Evolutionary conservation across 2,113 vertebrate species (phyloP), one percentile per base, ranked within the genome.

Genomic region (Ophthalmolycus amberensis): DNA sequence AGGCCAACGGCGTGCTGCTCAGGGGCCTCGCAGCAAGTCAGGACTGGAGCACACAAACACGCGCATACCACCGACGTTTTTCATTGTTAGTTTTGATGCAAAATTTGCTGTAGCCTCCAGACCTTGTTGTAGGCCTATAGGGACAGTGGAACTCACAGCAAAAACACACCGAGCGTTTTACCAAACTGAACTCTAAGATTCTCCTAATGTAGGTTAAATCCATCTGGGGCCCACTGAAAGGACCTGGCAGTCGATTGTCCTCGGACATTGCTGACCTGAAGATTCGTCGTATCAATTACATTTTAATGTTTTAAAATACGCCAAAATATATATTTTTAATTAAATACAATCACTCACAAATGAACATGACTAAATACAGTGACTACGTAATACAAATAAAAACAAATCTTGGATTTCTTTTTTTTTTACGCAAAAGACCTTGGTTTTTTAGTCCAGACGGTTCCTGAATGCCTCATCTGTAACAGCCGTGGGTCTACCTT

Each of bases 1-100:
- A 94, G 97, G 3, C 58, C 27, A 6, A 16, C 27, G 8, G 44
- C 73, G 3, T 3, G 58, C 11, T 14, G 34, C 60, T 6, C 25
- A 5, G 54, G 9, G 9, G 0, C 66, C 73, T 63, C 68, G 3
- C 27, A 22, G 9, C 42, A n/a, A 59, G 12, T 0, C 38, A 12
- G n/a, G 0, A n/a, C n/a, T n/a, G n/a, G n/a, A 3, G 25, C 9
- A 68, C 0, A 42, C 37, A 34, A 7, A 56, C 42, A 1, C 5
- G 1, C 0, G 60, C 15, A 20, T 38, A 3, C 3, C 2, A 40
- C 22, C 9, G 0, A 10, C 4, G 27, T 66, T 56, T 27, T 42
- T 50, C 10, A 3, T 44, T 20, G 1, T 22, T 18, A 1, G 22
- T 22, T 70, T 16, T n/a, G 8, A 32, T 77, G 54, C 18, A 8